Evolutionary conservation across 2,888 invertebrate species (phyloP).

Genomic region (Dilophus febrilis): DNA sequence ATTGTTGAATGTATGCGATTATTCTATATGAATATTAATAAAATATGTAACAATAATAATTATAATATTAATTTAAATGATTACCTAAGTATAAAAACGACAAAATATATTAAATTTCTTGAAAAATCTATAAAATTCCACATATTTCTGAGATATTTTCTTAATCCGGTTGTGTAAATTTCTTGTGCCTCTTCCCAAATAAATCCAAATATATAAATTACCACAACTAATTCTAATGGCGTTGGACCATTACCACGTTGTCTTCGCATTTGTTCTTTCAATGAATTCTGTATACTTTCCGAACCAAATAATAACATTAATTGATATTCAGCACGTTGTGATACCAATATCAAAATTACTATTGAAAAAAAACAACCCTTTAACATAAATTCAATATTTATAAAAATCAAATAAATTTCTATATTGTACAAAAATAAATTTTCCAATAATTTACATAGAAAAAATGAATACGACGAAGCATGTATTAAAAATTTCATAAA

Average conservation of each 20-base stretch:
- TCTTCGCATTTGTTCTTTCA: conserved; percentile 43
- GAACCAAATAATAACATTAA: conserved; percentile 55
- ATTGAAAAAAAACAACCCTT: conserved; percentile 10
- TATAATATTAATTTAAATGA: background rate
- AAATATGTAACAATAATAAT: conserved; percentile 35
- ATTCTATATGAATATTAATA: too few species aligned
- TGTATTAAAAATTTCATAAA: conserved; percentile 95
- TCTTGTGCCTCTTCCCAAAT: conserved; percentile 88
- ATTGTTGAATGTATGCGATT: conserved; percentile 61
- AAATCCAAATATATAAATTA: conserved; percentile 73
- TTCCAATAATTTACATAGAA: conserved; percentile 65
- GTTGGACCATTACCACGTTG: conserved; percentile 79
- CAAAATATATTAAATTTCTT: conserved; percentile 69
- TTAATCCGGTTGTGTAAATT: conserved; percentile 73
- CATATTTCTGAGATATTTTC: conserved; percentile 73
- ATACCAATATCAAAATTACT: conserved; percentile 85
- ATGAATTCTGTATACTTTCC: conserved; percentile 42
- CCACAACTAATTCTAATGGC: conserved; percentile 63
- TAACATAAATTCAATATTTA: background rate
- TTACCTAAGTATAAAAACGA: conserved; percentile 44
- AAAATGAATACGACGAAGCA: conserved; percentile 85
- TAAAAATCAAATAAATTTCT: conserved; percentile 2
- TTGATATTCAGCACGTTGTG: conserved; percentile 72
- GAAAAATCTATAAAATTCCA: conserved; percentile 96
- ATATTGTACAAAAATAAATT: background rate